Evolutionary conservation across 2,113 vertebrate genomes (phyloP).

Genomic region (Sigmodon hispidus): DNA sequence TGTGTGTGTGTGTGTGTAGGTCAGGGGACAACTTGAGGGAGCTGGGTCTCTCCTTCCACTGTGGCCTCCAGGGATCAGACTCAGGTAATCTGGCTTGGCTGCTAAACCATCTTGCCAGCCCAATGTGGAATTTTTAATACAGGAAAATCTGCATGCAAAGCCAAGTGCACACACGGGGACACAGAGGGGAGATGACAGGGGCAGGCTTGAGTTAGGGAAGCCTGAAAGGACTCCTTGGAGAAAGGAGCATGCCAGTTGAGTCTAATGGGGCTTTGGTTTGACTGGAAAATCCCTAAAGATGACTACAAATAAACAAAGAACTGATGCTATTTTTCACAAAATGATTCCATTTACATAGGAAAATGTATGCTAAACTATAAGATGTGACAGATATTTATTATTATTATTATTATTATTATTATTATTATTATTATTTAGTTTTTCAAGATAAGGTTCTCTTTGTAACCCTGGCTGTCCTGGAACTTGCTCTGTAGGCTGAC

Average conservation of each 20-base stretch:
- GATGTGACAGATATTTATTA: neutral
- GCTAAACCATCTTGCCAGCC: neutral
- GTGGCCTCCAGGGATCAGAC: neutral
- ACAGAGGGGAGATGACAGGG: too few species aligned
- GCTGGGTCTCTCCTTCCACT: neutral
- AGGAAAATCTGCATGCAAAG: neutral
- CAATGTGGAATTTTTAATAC: neutral
- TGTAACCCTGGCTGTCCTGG: too few species aligned
- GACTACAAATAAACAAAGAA: neutral
- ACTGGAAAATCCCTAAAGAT: neutral
- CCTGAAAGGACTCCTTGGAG: neutral
- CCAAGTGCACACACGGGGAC: too few species aligned
- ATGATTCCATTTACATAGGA: neutral
- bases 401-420: too few species aligned
- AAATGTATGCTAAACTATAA: neutral
- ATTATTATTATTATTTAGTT: too few species aligned
- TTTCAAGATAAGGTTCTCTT: too few species aligned
- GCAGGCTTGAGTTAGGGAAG: neutral
- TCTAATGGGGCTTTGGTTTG: neutral
- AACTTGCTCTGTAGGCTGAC: too few species aligned
- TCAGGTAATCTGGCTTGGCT: neutral
- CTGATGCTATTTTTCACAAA: conserved; percentile 7
- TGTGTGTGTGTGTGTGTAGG: neutral
- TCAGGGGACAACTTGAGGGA: neutral
- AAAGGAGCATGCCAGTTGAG: neutral